Base-by-base conservation (phyloP, 23 tunicate species). In the Ascidia mentula region DNA sequence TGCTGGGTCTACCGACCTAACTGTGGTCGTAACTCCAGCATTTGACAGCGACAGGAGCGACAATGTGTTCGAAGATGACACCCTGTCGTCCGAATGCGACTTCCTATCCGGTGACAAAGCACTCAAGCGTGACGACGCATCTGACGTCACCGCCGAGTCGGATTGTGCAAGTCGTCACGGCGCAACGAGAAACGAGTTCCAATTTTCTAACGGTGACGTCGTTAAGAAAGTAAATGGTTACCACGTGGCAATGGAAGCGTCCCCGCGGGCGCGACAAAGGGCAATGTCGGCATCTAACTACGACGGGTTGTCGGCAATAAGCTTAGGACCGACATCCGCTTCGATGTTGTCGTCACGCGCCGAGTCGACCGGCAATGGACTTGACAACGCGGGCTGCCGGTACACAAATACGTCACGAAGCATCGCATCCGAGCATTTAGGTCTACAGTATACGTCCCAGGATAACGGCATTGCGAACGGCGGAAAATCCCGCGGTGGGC, bases 31-130 rank as follows among this genome's bases (percentile, higher is more conserved):
- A 42, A 45, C 53, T 6, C 32, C 1, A 40, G 69, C 31, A 3
- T 42, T 45, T 26, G 69, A 46, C 69, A 35, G 38, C 8, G 38
- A 71, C 18, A 28, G 38, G 36, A 71, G 38, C 34, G 38, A 46
- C 22, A 77, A 40, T 45, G 69, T 46, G 4, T 61, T 61, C 35
- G 83, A 79, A 28, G 83, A 79, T 28, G 83, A 79, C 74, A 79
- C 83, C 24, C 34, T 77, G 37, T 77, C 81, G 69, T 77, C 81
- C 0, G 46, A 40, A 34, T 40, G 81, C 38, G 81, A 77, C 32
- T 77, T 77, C 34, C 9, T 77, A n/a, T 20, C 81, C 8, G 38
- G 34, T 7, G 81, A 77, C 6, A 77, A 40, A 36, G 69, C 22
- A 6, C 13, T 22, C 1, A 77, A 77, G 31, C 31, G 34, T 36